Conservation (phyloP, 1,140 invertebrate species). For the Ladona fulva region DNA sequence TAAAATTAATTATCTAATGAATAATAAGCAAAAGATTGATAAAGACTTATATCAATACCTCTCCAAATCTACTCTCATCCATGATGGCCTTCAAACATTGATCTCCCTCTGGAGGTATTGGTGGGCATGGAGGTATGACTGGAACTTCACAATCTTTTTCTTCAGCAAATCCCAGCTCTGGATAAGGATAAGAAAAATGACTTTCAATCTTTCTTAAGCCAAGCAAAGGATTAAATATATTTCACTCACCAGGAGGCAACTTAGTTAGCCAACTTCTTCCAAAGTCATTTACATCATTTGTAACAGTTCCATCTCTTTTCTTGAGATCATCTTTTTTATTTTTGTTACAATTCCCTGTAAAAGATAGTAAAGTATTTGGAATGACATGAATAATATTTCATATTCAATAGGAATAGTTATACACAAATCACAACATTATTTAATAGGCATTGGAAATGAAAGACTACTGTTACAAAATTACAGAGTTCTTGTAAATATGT, state of each 20-base stretch:
- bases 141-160: constrained; percentile 18
- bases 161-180: constrained; percentile 14
- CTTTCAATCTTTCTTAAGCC: background rate
- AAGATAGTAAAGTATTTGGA: too few species aligned
- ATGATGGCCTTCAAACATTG: constrained; percentile 50
- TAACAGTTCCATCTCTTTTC: constrained; percentile 41
- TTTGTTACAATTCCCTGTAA: constrained; percentile 50
- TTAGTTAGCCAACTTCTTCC: constrained; percentile 52
- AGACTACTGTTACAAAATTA: too few species aligned
- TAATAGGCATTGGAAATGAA: too few species aligned
- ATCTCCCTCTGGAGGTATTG: constrained; percentile 41
- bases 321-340: constrained; percentile 52
- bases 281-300: constrained; percentile 42
- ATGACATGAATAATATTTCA: too few species aligned
- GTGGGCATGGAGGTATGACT: constrained; percentile 22
- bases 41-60: constrained; percentile 30
- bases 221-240: background rate
- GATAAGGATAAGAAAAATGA: background rate
- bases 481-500: too few species aligned
- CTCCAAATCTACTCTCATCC: constrained; percentile 51
- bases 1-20: constrained; percentile 20
- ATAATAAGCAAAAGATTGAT: background rate
- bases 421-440: too few species aligned
- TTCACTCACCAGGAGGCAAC: constrained; percentile 28
- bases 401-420: too few species aligned